Base-by-base conservation (phyloP, 2,888 invertebrate species). In the Phragmatobia fuliginosa region DNA sequence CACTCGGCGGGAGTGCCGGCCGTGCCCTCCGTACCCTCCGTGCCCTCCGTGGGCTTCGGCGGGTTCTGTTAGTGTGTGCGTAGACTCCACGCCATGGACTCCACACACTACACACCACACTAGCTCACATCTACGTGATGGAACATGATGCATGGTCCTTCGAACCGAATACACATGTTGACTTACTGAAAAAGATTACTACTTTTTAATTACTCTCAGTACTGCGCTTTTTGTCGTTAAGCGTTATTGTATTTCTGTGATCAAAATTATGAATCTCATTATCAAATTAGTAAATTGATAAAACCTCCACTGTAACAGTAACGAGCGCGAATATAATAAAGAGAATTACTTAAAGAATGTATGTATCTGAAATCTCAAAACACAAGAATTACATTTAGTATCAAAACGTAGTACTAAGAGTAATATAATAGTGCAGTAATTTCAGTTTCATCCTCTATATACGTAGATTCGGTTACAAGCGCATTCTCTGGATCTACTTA, bases 31-130 rank as follows among this genome's bases (percentile, higher is more conserved):
- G 91, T 91, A 83, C 92, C 92, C 63, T 91, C 93, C 84, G 94
- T 94, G 86, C 93, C 94, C 72, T 92, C 92, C 79, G 95, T 94
- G 76, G 95, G 95, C 87, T 95, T 95, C 90, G 93, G 94, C 79
- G 93, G 94, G 77, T 95, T 94, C 92, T 95, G 95, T 88, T 95
- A 95, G 93, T 88, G 85, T 41, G 66, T 66, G n/a, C n/a, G n/a
- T n/a, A n/a, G n/a, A 61, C 41, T 18, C 31, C 14, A 18, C 58
- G 61, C 18, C 18, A 61, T 36, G 62, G 33, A 49, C 67, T 56
- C 64, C 18, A 25, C 28, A 49, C 14, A 21, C 58, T n/a, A n/a
- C n/a, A n/a, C n/a, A n/a, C n/a, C 52, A 8, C 41, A 28, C 41
- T 52, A 28, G 14, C 14, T 36, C 25, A 6, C 45, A n/a, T 21